Base-by-base conservation (phyloP, 1,140 invertebrate species). In the Halictus rubicundus region DNA sequence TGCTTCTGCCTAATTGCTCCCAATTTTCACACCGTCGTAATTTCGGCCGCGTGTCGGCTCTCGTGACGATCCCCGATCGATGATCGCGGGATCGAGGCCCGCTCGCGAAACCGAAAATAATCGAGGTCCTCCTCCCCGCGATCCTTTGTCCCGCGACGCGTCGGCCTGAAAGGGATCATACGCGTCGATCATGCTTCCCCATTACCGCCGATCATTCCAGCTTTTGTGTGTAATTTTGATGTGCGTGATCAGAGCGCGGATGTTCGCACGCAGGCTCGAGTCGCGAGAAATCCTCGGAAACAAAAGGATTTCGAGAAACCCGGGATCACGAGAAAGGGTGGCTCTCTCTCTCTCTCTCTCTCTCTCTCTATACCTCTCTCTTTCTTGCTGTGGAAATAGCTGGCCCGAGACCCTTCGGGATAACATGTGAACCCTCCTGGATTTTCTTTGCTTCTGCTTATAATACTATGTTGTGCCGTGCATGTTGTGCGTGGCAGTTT, bases 161-260 rank as follows among this genome's bases (percentile, higher is more conserved):
- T 21, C 19, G 27, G 16, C 23, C 39, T 68, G 37, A 66, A 71
- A 63, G 4, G 59, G 27, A 52, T 52, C 49, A 52, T 19, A 52
- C 49, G 16, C 46, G 39, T 78, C 23, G 54, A 61, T 25, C 69
- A 46, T 54, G 46, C 49, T n/a, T 66, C 65, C 32, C 75, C 54
- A 70, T 77, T 77, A 77, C 49, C 75, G 49, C 27, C 27, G 54
- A 25, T 68, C 73, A 80, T 68, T 82, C 65, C 66, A 61, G 66
- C 66, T 49, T 77, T 61, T 74, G 68, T 80, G 60, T 76, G 54
- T 76, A 84, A 84, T 83, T 84, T 84, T 75, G 81, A 80, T 75
- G 81, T 68, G 10, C n/a, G 42, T 16, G 70, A 59, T 68, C 80
- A 25, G 76, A 32, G 39, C 63, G 75, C 68, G 1, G 12, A 39